A percentile compares a stretch with the other conserved stretches of the same genome.
These are phyloP conservation scores for Epinephelus fuscoguttatus DNA, from an alignment of 2,113 vertebrate species.

Conservation along the genomic window DNA sequence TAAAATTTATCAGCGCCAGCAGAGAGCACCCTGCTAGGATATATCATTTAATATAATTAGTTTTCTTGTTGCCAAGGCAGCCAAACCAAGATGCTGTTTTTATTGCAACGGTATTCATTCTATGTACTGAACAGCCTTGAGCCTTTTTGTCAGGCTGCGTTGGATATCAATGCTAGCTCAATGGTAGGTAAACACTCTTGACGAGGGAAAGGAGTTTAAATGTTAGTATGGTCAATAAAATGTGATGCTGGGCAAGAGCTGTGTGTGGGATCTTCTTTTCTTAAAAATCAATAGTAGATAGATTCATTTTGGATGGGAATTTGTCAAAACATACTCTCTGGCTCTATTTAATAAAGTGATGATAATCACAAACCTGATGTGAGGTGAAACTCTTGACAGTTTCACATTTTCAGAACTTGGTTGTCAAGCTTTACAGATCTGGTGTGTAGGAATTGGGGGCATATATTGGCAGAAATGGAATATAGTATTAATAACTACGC, in stretches of 20 bases:
- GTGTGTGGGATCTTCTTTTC: no score
- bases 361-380: neutral
- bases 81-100: slow-evolving; percentile 21
- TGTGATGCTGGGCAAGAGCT: no score
- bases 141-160: neutral
- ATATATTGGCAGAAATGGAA: no score
- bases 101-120: neutral
- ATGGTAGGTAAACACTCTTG: neutral
- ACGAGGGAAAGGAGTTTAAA: no score
- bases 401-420: neutral
- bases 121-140: neutral
- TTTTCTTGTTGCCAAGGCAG: slow-evolving; percentile 44
- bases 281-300: neutral
- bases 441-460: no score
- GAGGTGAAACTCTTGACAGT: neutral
- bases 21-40: slow-evolving; percentile 22
- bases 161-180: slow-evolving; percentile 17
- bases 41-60: slow-evolving; percentile 38
- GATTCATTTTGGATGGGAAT: slow-evolving; percentile 3
- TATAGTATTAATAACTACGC: no score
- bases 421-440: neutral
- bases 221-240: no score
- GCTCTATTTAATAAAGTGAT: neutral
- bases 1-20: slow-evolving; percentile 15
- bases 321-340: neutral